Conservation (phyloP, 2,797 vertebrate species). For the Gephyroberyx darwinii region DNA sequence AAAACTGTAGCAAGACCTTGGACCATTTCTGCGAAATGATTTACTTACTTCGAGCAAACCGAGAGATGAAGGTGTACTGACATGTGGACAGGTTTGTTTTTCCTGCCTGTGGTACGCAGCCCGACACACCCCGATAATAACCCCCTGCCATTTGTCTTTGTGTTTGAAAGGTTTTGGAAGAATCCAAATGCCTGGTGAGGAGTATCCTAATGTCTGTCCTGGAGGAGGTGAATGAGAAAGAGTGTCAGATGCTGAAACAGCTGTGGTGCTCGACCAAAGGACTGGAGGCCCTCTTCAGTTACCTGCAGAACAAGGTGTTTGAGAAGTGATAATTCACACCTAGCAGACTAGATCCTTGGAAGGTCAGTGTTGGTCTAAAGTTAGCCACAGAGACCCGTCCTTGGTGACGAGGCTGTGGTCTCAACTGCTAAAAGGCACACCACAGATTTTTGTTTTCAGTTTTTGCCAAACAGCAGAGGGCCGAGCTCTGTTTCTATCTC, state of each 20-base stretch:
- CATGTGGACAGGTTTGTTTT: no score
- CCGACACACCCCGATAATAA: background rate
- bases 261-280: slow-evolving; percentile 98
- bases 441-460: slow-evolving; percentile 25
- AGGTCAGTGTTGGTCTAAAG: background rate
- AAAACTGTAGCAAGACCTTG: no score
- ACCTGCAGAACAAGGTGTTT: slow-evolving; percentile 92
- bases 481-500: slow-evolving; percentile 17
- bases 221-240: slow-evolving; percentile 95
- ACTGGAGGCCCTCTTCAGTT: slow-evolving; percentile 95
- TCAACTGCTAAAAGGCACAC: slow-evolving; percentile 12
- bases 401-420: slow-evolving; percentile 18
- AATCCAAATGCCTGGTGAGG: slow-evolving; percentile 94
- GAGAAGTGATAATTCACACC: slow-evolving; percentile 83
- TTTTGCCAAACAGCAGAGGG: slow-evolving; percentile 26
- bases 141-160: slow-evolving; percentile 43
- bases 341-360: slow-evolving; percentile 8
- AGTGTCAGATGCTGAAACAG: slow-evolving; percentile 96
- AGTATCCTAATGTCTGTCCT: slow-evolving; percentile 91
- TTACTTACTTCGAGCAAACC: no score
- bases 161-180: slow-evolving; percentile 89
- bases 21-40: no score
- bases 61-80: no score
- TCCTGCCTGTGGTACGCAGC: no score
- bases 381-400: slow-evolving; percentile 18